phyloP scores from a whole-genome alignment of 2,797 vertebrate genomes.

The Siniperca scherzeri region DNA sequence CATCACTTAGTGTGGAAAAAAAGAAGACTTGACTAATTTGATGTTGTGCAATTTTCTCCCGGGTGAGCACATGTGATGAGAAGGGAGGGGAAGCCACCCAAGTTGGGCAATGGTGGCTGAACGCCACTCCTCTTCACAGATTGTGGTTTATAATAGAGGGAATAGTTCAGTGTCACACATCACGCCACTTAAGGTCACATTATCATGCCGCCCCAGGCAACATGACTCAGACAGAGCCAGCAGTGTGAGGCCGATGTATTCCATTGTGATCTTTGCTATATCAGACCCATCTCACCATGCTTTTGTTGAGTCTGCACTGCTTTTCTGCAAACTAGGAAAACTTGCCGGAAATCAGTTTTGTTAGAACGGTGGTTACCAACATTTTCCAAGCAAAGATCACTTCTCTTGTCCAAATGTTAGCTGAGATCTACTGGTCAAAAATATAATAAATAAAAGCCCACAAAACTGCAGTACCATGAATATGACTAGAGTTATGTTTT shows the following conservation, averaged over 20 bases:
- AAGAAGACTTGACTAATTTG: slow-evolving; percentile 49
- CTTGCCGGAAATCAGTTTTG: slow-evolving; percentile 4
- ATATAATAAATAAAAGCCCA: not conserved
- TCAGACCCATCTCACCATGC: not conserved
- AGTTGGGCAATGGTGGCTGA: slow-evolving; percentile 58
- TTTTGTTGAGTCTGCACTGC: slow-evolving; percentile 24
- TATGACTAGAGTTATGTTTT: not conserved
- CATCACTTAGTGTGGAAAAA: slow-evolving; percentile 47
- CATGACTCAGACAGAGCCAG: slow-evolving; percentile 48
- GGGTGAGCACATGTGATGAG: slow-evolving; percentile 35
- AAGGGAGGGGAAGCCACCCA: slow-evolving; percentile 60
- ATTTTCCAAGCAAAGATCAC: not conserved
- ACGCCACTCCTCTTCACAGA: slow-evolving; percentile 54
- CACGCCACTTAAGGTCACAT: slow-evolving; percentile 60
- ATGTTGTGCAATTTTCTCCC: slow-evolving; percentile 63
- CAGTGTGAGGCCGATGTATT: slow-evolving; percentile 19
- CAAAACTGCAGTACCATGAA: not conserved
- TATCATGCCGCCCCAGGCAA: slow-evolving; percentile 35
- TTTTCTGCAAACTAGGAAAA: slow-evolving; percentile 22
- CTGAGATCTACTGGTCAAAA: not conserved
- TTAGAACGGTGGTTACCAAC: not conserved
- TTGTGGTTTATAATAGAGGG: slow-evolving; percentile 64
- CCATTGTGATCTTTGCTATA: slow-evolving; percentile 20
- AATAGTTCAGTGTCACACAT: slow-evolving; percentile 66
- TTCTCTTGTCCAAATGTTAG: not conserved